Percentiles rank a stretch among this genome's conserved stretches.
Conservation (phyloP, 2,888 invertebrate species). For the Xestia c-nigrum region DNA sequence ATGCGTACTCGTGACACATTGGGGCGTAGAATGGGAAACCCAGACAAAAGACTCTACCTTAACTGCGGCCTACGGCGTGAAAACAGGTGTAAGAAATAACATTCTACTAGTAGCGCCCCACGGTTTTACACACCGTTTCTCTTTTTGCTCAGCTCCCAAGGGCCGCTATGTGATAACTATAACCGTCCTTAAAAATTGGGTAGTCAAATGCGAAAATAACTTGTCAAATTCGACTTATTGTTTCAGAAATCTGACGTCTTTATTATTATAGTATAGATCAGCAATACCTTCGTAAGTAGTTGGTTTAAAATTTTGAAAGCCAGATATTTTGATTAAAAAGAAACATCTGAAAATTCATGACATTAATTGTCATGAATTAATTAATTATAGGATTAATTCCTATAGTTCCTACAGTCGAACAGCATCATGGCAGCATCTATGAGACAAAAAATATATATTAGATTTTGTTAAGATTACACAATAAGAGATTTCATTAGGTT, state of each 20-base stretch:
- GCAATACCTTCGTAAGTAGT: neutral
- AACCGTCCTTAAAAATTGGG: neutral
- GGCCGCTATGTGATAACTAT: no score
- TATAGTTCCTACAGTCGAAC: neutral
- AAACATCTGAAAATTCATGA: neutral
- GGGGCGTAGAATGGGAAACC: neutral
- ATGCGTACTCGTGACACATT: conserved; percentile 62
- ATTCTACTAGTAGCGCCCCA: neutral
- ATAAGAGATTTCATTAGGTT: neutral
- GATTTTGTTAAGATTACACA: neutral
- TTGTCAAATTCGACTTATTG: neutral
- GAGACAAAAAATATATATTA: no score
- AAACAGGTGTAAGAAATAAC: neutral
- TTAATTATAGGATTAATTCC: no score
- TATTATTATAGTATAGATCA: neutral
- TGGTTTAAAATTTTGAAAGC: neutral
- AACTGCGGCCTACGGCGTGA: no score
- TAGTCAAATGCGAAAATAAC: neutral
- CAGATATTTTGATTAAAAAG: neutral
- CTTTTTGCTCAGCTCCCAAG: neutral
- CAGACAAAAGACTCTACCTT: neutral
- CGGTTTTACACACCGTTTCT: neutral
- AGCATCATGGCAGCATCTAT: neutral
- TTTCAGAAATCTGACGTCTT: neutral
- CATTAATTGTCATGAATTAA: no score